Evolutionary conservation across 2,113 vertebrate genomes (phyloP), one percentile per base, ranked within the genome.

Genomic region (Falco punctatus): DNA sequence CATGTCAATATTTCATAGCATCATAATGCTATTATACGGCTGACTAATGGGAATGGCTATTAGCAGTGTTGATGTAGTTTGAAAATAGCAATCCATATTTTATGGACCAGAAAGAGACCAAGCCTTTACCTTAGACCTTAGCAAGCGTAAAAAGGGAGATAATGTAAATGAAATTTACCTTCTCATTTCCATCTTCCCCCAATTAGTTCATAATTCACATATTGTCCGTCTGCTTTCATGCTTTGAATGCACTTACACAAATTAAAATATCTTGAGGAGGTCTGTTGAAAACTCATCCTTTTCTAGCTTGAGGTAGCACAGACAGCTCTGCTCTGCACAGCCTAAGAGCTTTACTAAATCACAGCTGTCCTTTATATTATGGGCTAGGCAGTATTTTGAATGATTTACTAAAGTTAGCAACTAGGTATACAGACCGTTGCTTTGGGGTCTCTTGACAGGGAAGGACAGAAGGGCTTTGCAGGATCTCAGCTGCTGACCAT

Each of bases 1-100:
- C 97, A 94, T 98, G 98, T 99, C 98, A 98, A 98, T 99, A 99
- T 99, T 99, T 99, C 97, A 98, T 98, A 98, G 97, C 94, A 98
- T 97, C 97, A 97, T 98, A 97, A 97, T 98, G 97, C 96, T 97
- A 96, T 98, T 97, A 97, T 98, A 93, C 94, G 94, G 97, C 92
- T 98, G 96, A 98, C 98, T 99, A 98, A 98, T 98, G 98, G 98
- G 98, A 98, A 98, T 97, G 87, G 89, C 98, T 98, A 98, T 99
- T 98, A 98, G 98, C 94, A 96, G 95, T 97, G 91, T 94, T 98
- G 97, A 98, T 98, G 98, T 97, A 97, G 98, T 98, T 98, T 97
- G 98, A 99, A 98, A 98, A 98, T 98, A 97, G 97, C 97, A 98
- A 98, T 98, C 96, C 92, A 97, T 98, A 98, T 98, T 98, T 98